These are phyloP conservation scores for Megalops atlanticus DNA, from an alignment of 2,113 vertebrate species.

Conservation along the genomic window DNA sequence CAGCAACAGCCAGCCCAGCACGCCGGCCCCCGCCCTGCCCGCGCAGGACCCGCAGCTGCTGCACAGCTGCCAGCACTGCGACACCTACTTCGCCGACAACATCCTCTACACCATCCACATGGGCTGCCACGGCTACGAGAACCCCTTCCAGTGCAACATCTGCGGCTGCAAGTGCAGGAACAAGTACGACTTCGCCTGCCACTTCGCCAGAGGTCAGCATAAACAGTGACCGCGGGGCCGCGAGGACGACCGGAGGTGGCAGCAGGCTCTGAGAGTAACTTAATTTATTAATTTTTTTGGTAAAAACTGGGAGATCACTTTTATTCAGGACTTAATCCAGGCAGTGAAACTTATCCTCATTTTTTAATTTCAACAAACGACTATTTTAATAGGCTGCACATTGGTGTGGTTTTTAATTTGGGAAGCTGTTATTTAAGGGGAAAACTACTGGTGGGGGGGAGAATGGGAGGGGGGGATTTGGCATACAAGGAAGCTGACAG, in stretches of 20 bases:
- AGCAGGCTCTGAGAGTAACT: background rate
- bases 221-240: slow-evolving; percentile 60
- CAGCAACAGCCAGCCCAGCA: slow-evolving; percentile 94
- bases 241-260: background rate
- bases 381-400: background rate
- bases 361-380: slow-evolving; percentile 8
- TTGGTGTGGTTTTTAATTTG: background rate
- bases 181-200: slow-evolving; percentile 98
- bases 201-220: slow-evolving; percentile 96
- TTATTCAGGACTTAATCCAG: slow-evolving; percentile 5
- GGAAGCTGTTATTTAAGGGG: background rate
- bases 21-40: slow-evolving; percentile 80
- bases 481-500: background rate
- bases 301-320: slow-evolving; percentile 8
- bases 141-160: slow-evolving; percentile 99
- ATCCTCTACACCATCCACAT: slow-evolving; percentile 98
- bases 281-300: slow-evolving; percentile 23
- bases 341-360: slow-evolving; percentile 6
- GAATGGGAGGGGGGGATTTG: no score
- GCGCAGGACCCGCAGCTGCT: slow-evolving; percentile 88
- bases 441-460: background rate
- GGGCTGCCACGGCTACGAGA: slow-evolving; percentile 97
- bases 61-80: slow-evolving; percentile 98
- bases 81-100: slow-evolving; percentile 98
- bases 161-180: slow-evolving; percentile 96